Conservation (phyloP, 2,113 vertebrate genomes). For the Peromyscus leucopus region DNA sequence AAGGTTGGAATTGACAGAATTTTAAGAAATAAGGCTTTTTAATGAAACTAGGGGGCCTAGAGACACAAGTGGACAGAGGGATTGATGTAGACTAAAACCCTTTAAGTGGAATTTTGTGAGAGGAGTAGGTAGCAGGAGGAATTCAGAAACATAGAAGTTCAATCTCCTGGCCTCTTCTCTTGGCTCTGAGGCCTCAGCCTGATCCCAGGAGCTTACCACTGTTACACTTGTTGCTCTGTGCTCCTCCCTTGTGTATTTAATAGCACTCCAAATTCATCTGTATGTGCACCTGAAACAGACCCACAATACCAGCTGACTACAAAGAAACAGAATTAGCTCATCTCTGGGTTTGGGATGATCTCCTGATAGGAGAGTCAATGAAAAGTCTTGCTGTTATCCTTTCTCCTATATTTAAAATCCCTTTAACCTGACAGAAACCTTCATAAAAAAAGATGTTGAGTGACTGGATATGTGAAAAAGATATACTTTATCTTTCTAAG, state of each 20-base stretch:
- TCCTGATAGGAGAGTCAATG: not conserved
- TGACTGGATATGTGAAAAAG: not conserved
- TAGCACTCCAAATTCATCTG: not conserved
- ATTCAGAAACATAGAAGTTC: not conserved
- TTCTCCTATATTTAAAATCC: not conserved
- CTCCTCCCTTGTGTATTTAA: not conserved
- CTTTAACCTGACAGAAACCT: not conserved
- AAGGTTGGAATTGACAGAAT: not conserved
- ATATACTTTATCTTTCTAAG: conserved; percentile 58
- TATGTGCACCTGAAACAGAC: not conserved
- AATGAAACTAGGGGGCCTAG: not conserved
- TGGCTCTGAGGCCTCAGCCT: not conserved
- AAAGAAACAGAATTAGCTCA: not conserved
- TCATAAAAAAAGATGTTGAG: not conserved
- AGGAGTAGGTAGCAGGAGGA: not conserved
- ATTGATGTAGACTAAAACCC: not conserved
- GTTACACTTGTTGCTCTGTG: not conserved
- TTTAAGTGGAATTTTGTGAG: not conserved
- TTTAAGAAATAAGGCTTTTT: not conserved
- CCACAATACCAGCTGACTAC: not conserved
- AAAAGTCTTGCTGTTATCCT: not conserved
- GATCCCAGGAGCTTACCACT: not conserved
- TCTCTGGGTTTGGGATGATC: not conserved
- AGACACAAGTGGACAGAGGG: not conserved
- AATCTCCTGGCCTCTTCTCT: not conserved